Conservation (phyloP, 2,113 vertebrate species). For the Smithornis capensis region DNA sequence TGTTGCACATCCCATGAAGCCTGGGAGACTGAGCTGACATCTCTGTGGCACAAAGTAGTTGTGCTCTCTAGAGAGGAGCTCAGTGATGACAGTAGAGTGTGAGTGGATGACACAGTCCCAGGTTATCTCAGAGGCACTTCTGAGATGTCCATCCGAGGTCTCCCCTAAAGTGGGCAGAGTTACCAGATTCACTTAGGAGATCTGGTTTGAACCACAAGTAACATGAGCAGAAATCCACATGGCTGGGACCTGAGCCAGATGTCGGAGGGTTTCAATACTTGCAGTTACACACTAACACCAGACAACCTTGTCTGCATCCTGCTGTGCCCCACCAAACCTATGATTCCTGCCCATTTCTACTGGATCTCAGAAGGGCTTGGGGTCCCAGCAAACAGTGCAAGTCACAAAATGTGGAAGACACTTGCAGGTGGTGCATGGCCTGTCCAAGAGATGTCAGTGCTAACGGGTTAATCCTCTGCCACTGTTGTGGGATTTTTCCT, state of each 20-base stretch:
- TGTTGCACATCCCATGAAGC: background rate
- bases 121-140: background rate
- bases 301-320: background rate
- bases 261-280: background rate
- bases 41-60: background rate
- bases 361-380: background rate
- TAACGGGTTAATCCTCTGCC: background rate
- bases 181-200: background rate
- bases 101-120: background rate
- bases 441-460: background rate
- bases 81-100: background rate
- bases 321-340: rapidly evolving
- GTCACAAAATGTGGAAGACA: background rate
- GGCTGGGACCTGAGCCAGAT: background rate
- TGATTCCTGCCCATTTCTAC: background rate
- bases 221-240: rapidly evolving
- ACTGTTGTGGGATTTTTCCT: background rate
- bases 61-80: background rate
- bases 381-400: background rate
- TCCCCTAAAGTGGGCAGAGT: background rate
- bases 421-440: background rate
- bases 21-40: background rate
- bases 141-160: background rate
- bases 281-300: background rate
- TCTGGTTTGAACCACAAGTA: background rate